These are phyloP conservation scores for Antheraea assamensis DNA, from an alignment of 2,888 invertebrate genomes.

Conservation along the genomic window DNA sequence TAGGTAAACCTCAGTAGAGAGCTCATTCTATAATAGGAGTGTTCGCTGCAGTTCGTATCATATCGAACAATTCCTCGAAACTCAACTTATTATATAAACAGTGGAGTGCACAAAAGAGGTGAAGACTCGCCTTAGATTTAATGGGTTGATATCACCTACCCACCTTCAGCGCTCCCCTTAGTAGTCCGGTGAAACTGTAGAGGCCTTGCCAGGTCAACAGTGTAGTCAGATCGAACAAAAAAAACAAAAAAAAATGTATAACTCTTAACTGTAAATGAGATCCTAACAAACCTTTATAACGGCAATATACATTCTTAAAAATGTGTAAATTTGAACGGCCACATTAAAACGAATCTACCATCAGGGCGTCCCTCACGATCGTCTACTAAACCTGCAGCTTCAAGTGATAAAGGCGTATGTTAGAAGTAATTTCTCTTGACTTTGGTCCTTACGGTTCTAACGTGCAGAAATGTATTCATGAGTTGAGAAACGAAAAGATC, in stretches of 20 bases:
- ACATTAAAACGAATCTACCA: background rate
- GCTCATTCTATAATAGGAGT: no score
- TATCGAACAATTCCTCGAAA: no score
- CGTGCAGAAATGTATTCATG: conserved; percentile 7
- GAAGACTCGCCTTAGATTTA: no score
- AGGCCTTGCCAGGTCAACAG: no score
- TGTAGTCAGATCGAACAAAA: background rate
- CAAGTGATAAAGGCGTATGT: background rate
- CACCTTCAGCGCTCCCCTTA: no score
- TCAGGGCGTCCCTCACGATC: background rate
- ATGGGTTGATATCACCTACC: no score
- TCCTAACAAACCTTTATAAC: background rate
- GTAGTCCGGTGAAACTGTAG: no score
- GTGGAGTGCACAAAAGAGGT: no score
- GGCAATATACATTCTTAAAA: background rate
- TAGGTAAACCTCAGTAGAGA: no score
- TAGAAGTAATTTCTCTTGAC: background rate
- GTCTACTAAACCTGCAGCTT: background rate
- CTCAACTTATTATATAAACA: no score
- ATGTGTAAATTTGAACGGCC: background rate
- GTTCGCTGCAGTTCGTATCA: no score
- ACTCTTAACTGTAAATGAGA: conserved; percentile 4
- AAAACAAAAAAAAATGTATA: background rate
- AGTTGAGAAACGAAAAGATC: conserved; percentile 8
- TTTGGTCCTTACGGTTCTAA: background rate